phyloP scores from a whole-genome alignment of 2,113 vertebrate species.

The Thymallus thymallus region DNA sequence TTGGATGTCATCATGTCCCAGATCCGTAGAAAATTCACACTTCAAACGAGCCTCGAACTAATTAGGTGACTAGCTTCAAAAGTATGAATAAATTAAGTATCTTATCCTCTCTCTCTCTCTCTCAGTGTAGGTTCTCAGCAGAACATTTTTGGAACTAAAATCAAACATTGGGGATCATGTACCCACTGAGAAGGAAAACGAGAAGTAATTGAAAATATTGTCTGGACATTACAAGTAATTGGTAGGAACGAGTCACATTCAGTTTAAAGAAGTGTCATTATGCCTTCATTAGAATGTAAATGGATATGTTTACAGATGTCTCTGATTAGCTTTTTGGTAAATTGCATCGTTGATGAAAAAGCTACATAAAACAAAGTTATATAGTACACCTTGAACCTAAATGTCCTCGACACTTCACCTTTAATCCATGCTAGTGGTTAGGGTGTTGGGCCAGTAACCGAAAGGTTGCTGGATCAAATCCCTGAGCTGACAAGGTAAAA shows the following conservation, averaged over 20 bases:
- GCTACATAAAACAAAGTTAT: background rate
- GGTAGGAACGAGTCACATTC: background rate
- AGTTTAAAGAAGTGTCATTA: background rate
- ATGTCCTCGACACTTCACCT: too few relatives aligned
- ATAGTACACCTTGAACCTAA: too few relatives aligned
- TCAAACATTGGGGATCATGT: background rate
- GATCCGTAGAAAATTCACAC: conserved; percentile 19
- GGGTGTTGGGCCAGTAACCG: too few relatives aligned
- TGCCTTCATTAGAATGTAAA: too few relatives aligned
- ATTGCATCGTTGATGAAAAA: conserved; percentile 44
- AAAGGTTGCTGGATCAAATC: too few relatives aligned
- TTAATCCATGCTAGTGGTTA: too few relatives aligned
- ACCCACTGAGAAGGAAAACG: conserved; percentile 11
- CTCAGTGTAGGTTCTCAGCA: background rate
- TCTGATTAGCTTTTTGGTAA: conserved; percentile 76
- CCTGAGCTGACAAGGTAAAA: too few relatives aligned
- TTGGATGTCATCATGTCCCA: conserved; percentile 12
- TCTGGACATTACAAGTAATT: background rate
- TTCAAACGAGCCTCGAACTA: conserved; percentile 24
- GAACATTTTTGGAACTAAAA: background rate
- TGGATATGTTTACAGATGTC: conserved; percentile 32
- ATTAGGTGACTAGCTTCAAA: conserved; percentile 11
- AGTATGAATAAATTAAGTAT: conserved; percentile 25
- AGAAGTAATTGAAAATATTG: conserved; percentile 14
- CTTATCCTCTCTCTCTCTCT: background rate